phyloP scores from a whole-genome alignment of 2,888 invertebrate genomes.

The Chesias legatella region DNA sequence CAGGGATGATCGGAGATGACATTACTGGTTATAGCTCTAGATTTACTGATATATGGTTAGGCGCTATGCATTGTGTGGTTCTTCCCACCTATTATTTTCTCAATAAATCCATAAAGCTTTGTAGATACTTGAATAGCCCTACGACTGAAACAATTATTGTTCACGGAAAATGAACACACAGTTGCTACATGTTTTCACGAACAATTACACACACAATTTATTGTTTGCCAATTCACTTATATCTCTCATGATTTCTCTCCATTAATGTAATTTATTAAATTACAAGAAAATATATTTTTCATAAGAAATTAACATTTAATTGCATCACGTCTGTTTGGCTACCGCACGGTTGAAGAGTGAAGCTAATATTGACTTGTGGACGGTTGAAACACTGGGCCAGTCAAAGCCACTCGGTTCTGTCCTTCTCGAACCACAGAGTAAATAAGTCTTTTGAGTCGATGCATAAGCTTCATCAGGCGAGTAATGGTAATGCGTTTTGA shows the following conservation, averaged over 20 bases:
- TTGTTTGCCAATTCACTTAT: conserved; percentile 20
- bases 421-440: conserved; percentile 35
- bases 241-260: conserved; percentile 1
- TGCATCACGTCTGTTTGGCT: conserved; percentile 44
- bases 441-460: conserved; percentile 38
- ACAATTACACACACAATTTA: conserved; percentile 37
- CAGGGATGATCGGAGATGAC: too few species aligned
- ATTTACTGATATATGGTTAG: too few species aligned
- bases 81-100: background rate
- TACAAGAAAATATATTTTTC: conserved; percentile 1
- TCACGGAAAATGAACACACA: conserved; percentile 31
- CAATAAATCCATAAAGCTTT: conserved; percentile 23
- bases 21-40: too few species aligned
- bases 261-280: background rate
- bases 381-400: conserved; percentile 28
- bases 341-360: conserved; percentile 48
- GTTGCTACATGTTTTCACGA: conserved; percentile 34
- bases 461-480: conserved; percentile 49
- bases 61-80: too few species aligned
- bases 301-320: conserved; percentile 35
- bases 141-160: conserved; percentile 34
- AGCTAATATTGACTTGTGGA: conserved; percentile 49
- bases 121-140: conserved; percentile 23
- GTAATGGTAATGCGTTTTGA: conserved; percentile 60
- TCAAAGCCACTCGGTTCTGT: conserved; percentile 33